Percentiles rank a stretch among this genome's conserved stretches.
Conservation (phyloP, 2,797 vertebrate species). For the Falco columbarius region DNA sequence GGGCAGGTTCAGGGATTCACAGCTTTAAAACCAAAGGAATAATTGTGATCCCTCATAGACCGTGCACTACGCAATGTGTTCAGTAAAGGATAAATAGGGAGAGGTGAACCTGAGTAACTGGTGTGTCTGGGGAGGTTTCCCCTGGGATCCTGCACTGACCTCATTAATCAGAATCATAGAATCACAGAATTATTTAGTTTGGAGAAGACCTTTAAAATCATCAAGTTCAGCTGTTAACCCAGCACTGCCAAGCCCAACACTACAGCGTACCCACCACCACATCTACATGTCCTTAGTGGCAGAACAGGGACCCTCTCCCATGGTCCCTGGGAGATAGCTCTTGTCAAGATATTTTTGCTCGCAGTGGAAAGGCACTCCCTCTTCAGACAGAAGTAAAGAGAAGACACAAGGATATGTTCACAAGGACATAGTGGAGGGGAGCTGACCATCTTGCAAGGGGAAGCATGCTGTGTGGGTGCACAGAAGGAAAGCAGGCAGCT, state of each 20-base stretch:
- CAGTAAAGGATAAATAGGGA: neutral
- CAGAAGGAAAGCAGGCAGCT: neutral
- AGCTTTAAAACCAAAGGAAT: neutral
- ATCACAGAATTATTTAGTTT: no score
- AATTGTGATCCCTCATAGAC: neutral
- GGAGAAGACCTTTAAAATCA: no score
- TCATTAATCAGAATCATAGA: neutral
- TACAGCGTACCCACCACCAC: accelerated
- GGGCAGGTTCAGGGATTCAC: neutral
- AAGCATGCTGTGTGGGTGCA: neutral
- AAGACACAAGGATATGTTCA: neutral
- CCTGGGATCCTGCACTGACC: neutral
- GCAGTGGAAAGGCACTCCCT: accelerated
- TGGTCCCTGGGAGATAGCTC: neutral
- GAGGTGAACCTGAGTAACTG: neutral
- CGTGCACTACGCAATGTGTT: accelerated
- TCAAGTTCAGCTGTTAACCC: no score
- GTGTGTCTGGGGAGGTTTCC: neutral
- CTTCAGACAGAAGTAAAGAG: neutral
- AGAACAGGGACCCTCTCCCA: accelerated
- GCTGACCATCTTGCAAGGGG: neutral
- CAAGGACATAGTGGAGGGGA: neutral
- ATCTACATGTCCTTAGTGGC: accelerated
- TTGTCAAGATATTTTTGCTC: neutral
- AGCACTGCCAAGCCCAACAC: accelerated